Conservation (phyloP, 2,888 invertebrate species). For the Idaea biselata region DNA sequence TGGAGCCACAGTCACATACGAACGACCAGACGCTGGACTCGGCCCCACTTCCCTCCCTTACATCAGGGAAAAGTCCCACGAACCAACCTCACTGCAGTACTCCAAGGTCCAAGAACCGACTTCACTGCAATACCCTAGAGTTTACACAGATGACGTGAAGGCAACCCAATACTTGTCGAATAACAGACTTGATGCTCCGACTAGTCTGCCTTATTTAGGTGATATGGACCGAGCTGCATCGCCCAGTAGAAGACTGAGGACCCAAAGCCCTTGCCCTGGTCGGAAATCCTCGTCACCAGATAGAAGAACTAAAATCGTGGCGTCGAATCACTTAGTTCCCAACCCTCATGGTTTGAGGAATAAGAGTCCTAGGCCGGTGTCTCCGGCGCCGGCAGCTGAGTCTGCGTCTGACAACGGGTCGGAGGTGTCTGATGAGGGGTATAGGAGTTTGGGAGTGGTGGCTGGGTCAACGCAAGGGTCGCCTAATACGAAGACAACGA, state of each 20-base stretch:
- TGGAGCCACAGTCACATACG: conserved; percentile 93
- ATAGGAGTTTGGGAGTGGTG: conserved; percentile 88
- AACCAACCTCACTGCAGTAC: conserved; percentile 22
- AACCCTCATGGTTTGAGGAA: conserved; percentile 67
- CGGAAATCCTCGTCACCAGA: conserved; percentile 71
- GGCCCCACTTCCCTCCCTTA: conserved; percentile 63
- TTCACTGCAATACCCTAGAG: conserved; percentile 55
- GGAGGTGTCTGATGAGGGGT: conserved; percentile 92
- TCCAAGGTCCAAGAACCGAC: conserved; percentile 52
- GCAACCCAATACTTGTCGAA: conserved; percentile 59
- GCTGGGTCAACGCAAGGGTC: conserved; percentile 75
- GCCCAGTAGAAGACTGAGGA: conserved; percentile 57
- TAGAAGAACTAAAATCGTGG: conserved; percentile 61
- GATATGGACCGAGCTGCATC: conserved; percentile 63
- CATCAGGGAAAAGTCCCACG: conserved; percentile 43
- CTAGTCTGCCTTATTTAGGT: conserved; percentile 67
- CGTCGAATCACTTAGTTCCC: conserved; percentile 73
- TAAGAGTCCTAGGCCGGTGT: conserved; percentile 71
- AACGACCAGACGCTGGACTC: conserved; percentile 71
- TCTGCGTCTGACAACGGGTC: conserved; percentile 90
- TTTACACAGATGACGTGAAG: conserved; percentile 49
- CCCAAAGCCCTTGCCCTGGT: conserved; percentile 64
- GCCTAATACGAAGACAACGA: conserved; percentile 76
- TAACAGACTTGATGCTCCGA: conserved; percentile 57
- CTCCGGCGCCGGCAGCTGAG: conserved; percentile 80